Base-by-base conservation (phyloP, 2,888 invertebrate species). In the Junonia oenone region DNA sequence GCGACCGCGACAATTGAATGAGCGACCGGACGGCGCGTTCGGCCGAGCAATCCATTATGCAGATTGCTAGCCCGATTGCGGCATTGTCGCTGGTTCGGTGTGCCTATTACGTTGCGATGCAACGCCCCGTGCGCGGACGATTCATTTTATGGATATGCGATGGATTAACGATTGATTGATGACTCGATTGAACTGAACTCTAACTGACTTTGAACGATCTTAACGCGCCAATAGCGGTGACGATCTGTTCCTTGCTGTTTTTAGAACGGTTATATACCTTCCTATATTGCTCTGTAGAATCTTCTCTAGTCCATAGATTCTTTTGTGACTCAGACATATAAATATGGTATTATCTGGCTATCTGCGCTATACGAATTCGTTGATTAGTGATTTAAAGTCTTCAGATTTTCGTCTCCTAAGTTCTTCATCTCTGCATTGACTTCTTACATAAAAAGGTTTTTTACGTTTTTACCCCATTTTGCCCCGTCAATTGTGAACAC, bases 41-140 rank as follows among this genome's bases (percentile, higher is more conserved):
- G 82, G 73, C 77, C 82, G 85, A 85, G 82, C 89, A 87, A 89
- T 89, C 89, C 85, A 88, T 88, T 89, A 89, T 89, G 89, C 83
- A 89, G 89, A 89, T 89, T 87, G 87, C 75, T 76, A 75, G 76
- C 71, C 83, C 86, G 88, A 88, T 88, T 88, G 89, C 85, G 82
- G 87, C 86, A 88, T 88, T 88, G 88, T 88, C 85, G 85, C 73
- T 71, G 72, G 75, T 76, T 77, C 77, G 78, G 72, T 73, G 72
- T 72, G 75, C 73, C 76, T 81, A 83, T 83, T 83, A 81, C 80
- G 75, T 40, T 37, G 47, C 62, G 58, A 63, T 56, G 65, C 63
- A 60, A 57, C 66, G 63, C 62, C 65, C 61, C 58, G 58, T 62
- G 60, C 64, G 61, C 53, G 57, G 49, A 51, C 65, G 65, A 67